These are phyloP conservation scores for Micromys minutus DNA, from an alignment of 2,113 vertebrate genomes.

Conservation along the genomic window DNA sequence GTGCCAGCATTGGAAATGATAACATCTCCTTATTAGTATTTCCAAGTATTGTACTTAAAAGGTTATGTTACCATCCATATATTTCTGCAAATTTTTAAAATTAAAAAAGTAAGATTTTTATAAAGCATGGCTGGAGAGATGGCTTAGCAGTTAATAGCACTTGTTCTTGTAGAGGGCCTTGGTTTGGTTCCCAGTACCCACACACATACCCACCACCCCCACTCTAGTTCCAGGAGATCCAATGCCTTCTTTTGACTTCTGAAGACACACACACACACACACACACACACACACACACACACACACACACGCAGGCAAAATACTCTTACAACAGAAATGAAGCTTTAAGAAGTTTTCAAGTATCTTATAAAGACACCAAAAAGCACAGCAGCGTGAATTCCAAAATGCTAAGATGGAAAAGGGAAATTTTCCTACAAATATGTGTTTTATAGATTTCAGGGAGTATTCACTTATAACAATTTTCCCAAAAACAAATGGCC, in stretches of 20 bases:
- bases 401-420: neutral
- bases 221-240: neutral
- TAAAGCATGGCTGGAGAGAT: neutral
- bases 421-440: neutral
- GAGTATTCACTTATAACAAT: conserved; percentile 20
- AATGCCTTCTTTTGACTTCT: neutral
- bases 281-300: neutral
- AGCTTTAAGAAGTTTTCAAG: neutral
- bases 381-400: conserved; percentile 2
- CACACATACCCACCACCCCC: neutral
- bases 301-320: neutral
- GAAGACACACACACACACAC: neutral
- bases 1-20: neutral
- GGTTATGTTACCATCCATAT: conserved; percentile 6
- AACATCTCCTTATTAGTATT: conserved; percentile 33
- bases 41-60: conserved; percentile 36
- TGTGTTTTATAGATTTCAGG: neutral
- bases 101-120: neutral
- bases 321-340: neutral
- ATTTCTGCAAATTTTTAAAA: conserved; percentile 47
- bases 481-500: conserved; percentile 32
- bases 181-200: neutral
- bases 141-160: neutral
- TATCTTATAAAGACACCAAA: conserved; percentile 39
- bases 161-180: neutral